Evolutionary conservation across 2,888 invertebrate genomes (phyloP).

Genomic region (Ornithoptera alexandrae): DNA sequence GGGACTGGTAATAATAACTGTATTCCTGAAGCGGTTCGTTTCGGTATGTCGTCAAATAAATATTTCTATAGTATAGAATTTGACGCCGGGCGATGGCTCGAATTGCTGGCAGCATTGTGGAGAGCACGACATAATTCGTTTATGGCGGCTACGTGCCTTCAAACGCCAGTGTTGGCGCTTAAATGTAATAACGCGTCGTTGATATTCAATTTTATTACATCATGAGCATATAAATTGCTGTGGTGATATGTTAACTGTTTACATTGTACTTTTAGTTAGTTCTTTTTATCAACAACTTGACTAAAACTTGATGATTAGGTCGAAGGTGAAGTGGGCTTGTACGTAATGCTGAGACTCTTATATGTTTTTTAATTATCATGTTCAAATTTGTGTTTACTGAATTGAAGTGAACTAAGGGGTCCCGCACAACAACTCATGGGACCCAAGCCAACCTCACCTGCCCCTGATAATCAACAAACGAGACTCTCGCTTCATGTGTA

Average conservation of each 20-base stretch:
- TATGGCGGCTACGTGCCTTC: constrained; percentile 28
- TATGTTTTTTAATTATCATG: no score
- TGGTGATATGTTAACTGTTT: constrained; percentile 19
- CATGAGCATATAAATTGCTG: constrained; percentile 23
- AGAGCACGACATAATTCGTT: constrained; percentile 27
- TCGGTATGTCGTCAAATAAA: constrained; percentile 28
- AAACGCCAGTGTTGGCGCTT: constrained; percentile 27
- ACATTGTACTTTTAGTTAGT: background rate
- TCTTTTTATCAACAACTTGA: background rate
- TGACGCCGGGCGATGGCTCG: constrained; percentile 26
- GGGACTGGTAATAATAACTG: background rate
- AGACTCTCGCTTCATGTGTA: no score
- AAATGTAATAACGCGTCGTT: constrained; percentile 25
- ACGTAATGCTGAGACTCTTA: background rate
- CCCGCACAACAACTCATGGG: no score
- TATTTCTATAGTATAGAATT: constrained; percentile 27
- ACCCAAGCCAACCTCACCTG: no score
- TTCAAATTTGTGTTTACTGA: no score
- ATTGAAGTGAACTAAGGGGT: no score
- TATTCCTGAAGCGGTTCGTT: constrained; percentile 15
- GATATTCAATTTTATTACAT: constrained; percentile 27
- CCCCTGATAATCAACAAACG: no score
- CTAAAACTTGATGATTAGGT: background rate
- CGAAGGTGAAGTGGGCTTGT: background rate
- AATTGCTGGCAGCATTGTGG: constrained; percentile 27